phyloP scores from a whole-genome alignment of 2,888 invertebrate genomes.

The Cantharis rustica region DNA sequence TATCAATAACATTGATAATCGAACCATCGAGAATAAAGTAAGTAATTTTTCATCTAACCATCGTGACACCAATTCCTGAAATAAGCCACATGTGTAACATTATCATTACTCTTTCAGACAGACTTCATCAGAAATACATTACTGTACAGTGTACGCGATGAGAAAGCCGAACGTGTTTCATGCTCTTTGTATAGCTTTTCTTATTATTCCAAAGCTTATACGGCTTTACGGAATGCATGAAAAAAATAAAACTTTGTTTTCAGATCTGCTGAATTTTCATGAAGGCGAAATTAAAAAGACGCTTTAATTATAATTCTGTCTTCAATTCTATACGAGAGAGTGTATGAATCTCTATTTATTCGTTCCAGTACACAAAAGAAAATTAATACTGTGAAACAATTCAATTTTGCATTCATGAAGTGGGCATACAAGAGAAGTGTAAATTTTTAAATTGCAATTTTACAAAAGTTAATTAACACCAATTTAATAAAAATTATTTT shows the following conservation, averaged over 20 bases:
- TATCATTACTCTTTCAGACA: conserved; percentile 38
- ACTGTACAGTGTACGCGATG: conserved; percentile 28
- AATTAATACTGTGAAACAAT: not conserved
- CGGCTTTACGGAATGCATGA: conserved; percentile 6
- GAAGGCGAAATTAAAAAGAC: conserved; percentile 15
- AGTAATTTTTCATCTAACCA: conserved; percentile 6
- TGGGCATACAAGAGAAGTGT: not conserved
- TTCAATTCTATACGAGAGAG: not conserved
- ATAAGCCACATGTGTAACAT: conserved; percentile 40
- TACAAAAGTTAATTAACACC: not conserved
- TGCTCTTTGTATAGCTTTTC: conserved; percentile 18
- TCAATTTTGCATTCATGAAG: not conserved
- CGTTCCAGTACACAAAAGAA: not conserved
- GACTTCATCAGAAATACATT: conserved; percentile 40
- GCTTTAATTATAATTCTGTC: not conserved
- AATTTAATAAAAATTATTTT: not conserved
- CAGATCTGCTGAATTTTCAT: conserved; percentile 3
- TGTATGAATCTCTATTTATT: not conserved
- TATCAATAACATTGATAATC: conserved; percentile 1
- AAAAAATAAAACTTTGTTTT: conserved; percentile 23
- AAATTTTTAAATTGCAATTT: not conserved
- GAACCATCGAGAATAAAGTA: conserved; percentile 2
- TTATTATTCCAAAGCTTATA: conserved; percentile 18
- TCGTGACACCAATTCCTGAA: conserved; percentile 37
- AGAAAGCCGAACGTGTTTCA: conserved; percentile 28